Evolutionary conservation across 2,113 vertebrate species (phyloP), one percentile per base, ranked within the genome.

Genomic region (Albula goreensis): DNA sequence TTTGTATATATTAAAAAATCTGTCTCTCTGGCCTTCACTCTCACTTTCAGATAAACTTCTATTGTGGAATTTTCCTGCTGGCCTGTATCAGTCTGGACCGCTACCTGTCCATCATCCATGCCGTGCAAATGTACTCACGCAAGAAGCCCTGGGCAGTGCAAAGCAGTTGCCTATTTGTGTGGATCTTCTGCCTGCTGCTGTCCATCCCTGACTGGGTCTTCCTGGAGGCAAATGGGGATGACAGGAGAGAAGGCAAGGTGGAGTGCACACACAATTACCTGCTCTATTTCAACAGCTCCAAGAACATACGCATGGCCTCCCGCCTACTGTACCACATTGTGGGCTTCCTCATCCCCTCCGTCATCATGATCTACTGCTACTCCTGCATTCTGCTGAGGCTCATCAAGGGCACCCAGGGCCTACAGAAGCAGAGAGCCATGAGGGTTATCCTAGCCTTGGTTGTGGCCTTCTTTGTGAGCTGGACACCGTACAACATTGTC

Each of bases 41-140:
- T 74, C 25, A 25, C n/a, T 4, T 5, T 70, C 96, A 96, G 0
- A 91, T 96, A 56, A 99, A 97, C 89, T 99, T 99, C 90, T 97
- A 96, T 86, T 97, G 97, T 50, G 95, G 97, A 87, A 99, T 99
- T 97, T 92, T 97, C 88, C 95, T 99, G 83, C 92, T 99, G 91
- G 97, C 97, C 48, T 98, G 96, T 77, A 97, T 99, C 92, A 99
- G 98, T 2, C 66, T 98, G 83, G 98, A 99, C 50, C 96, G 97
- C 22, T 97, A 97, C 51, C 89, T 93, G 66, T 96, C 97, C 0
- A 87, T 96, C n/a, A 90, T 31, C 12, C 86, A 85, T 9, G 84
- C 22, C 52, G 84, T 83, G 79, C 66, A 74, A n/a, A 74, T 74
- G 70, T 74, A 74, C 0, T 93, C 94, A 83, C 86, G 41, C 51